Percentiles rank a stretch among this genome's conserved stretches.
phyloP scores from a whole-genome alignment of 2,113 vertebrate species.

The Tor tambroides region DNA sequence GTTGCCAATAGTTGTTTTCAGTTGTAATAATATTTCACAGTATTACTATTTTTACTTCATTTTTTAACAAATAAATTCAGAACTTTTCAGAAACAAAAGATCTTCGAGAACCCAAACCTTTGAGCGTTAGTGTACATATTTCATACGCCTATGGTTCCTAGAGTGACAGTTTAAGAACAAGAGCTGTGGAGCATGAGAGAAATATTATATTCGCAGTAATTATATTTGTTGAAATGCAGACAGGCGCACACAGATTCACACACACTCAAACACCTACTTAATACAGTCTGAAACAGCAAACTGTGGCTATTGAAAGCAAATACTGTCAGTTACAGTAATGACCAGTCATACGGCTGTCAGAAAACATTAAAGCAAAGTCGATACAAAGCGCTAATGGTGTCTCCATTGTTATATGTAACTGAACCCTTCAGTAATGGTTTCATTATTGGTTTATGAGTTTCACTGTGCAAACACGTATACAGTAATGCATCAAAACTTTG shows the following conservation, averaged over 20 bases:
- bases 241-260: constrained; percentile 20
- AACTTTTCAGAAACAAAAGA: not conserved
- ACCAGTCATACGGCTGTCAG: constrained; percentile 1
- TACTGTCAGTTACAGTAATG: constrained; percentile 40
- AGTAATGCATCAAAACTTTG: constrained; percentile 28
- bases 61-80: not conserved
- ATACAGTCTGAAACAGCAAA: not conserved
- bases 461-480: not conserved
- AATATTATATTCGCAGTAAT: not conserved
- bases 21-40: not conserved
- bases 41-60: not conserved
- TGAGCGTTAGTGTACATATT: not conserved
- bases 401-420: not conserved
- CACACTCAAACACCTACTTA: constrained; percentile 2
- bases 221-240: constrained; percentile 10
- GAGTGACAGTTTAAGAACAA: not conserved
- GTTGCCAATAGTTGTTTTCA: not conserved
- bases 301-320: constrained; percentile 6
- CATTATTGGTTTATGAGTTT: constrained; percentile 30
- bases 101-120: not conserved
- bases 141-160: not conserved
- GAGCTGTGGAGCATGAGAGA: not conserved
- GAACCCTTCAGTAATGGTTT: constrained; percentile 26
- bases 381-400: constrained; percentile 23
- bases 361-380: constrained; percentile 24